These are phyloP conservation scores for Pomacea canaliculata DNA, from an alignment of 2,888 invertebrate genomes.

Conservation along the genomic window DNA sequence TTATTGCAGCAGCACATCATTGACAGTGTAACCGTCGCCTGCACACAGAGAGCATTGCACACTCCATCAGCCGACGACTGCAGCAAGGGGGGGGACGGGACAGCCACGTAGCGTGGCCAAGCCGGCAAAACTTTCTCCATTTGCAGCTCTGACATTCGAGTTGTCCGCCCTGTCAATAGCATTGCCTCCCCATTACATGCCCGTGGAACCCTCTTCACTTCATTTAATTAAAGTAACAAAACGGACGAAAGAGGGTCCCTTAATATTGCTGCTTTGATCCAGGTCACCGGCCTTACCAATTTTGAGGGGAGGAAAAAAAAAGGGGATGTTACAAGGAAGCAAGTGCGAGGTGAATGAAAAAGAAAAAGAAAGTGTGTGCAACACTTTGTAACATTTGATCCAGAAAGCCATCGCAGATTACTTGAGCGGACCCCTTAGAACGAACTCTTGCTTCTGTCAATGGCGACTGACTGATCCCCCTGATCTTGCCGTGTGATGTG, in stretches of 20 bases:
- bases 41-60: not conserved
- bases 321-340: not conserved
- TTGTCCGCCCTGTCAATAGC: conserved; percentile 15
- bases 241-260: not conserved
- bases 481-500: no score
- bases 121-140: not conserved
- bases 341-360: not conserved
- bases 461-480: not conserved
- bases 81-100: no score
- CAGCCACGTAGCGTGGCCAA: not conserved
- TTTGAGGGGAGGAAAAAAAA: not conserved
- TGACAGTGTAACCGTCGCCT: not conserved
- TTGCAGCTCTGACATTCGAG: conserved; percentile 2
- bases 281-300: not conserved
- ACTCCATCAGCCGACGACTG: conserved; percentile 2
- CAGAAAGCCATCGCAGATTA: not conserved
- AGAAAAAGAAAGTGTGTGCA: not conserved
- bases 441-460: not conserved
- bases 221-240: conserved; percentile 16
- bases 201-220: not conserved
- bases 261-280: conserved; percentile 10
- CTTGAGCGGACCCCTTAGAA: not conserved
- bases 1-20: no score
- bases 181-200: not conserved
- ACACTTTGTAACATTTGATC: conserved; percentile 1